Evolutionary conservation across 1,140 invertebrate genomes (phyloP), one percentile per base, ranked within the genome.

Genomic region (Papilio xuthus): DNA sequence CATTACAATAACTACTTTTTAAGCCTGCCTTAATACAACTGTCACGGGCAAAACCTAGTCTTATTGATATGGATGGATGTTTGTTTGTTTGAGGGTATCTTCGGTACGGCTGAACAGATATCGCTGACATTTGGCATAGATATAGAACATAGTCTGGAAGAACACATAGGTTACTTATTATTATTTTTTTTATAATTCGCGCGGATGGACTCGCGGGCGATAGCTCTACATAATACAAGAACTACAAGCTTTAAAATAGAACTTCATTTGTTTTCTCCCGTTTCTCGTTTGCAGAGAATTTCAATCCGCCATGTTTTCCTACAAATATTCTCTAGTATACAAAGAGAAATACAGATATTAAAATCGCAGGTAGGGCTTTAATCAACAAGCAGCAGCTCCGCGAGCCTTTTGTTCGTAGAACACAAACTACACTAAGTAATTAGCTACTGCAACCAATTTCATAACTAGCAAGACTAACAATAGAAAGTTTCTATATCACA

Each of bases 341-440:
- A 67, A 67, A 67, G 60, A 28, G 60, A 32, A 67, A 67, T 67
- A 67, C 60, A 32, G 23, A 67, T 28, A 67, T 67, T 67, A 67
- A 67, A 32, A 67, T 28, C 26, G 4, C 60, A 67, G 60, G 60
- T 67, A 67, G 60, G 15, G 60, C 12, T 67, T 26, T 67, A 67
- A 44, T 73, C 20, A 20, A 44, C 70, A 20, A n/a, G 20, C n/a
- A 41, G 12, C 71, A 20, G 20, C 71, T 26, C 71, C 8, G 71
- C 9, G 4, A 42, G 42, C 20, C 71, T 73, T 47, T 44, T 73
- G 37, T 26, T 73, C 32, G 23, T 6, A 9, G 18, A 72, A 47
- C 42, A 44, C 42, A 26, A 47, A 73, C n/a, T 23, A 23, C 71
- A 20, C 71, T 47, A 47, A 73, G 71, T 73, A 50, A 72, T 72